These are phyloP conservation scores for Myotis pilosus DNA, from an alignment of 2,797 vertebrate species.

Conservation along the genomic window DNA sequence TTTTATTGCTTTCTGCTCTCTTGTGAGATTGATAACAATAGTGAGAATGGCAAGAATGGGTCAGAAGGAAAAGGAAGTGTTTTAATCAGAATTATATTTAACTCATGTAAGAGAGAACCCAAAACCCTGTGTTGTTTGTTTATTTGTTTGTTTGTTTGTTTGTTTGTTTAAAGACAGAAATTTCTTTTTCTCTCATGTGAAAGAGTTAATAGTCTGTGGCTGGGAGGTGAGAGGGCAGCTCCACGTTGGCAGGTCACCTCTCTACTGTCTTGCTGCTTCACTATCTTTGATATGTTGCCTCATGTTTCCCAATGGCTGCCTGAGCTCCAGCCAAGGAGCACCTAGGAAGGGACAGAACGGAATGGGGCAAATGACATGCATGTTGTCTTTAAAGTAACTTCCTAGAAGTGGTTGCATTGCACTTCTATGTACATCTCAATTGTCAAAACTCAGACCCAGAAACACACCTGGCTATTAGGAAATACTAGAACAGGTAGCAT, in stretches of 20 bases:
- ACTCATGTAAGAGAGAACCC: background rate
- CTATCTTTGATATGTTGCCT: background rate
- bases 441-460: background rate
- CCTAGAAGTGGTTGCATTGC: background rate
- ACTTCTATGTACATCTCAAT: background rate
- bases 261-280: background rate
- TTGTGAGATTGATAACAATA: background rate
- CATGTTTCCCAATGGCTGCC: background rate
- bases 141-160: background rate
- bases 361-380: background rate
- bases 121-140: background rate
- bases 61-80: background rate
- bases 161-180: background rate
- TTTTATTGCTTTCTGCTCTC: background rate
- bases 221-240: background rate
- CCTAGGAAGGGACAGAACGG: background rate
- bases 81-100: background rate
- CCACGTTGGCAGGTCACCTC: too few relatives aligned
- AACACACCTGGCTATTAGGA: background rate
- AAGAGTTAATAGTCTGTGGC: background rate
- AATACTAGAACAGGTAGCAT: background rate
- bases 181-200: background rate
- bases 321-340: background rate
- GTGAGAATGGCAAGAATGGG: background rate
- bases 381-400: background rate